phyloP scores from a whole-genome alignment of 2,888 invertebrate species.

The Balanococcus diminutus region DNA sequence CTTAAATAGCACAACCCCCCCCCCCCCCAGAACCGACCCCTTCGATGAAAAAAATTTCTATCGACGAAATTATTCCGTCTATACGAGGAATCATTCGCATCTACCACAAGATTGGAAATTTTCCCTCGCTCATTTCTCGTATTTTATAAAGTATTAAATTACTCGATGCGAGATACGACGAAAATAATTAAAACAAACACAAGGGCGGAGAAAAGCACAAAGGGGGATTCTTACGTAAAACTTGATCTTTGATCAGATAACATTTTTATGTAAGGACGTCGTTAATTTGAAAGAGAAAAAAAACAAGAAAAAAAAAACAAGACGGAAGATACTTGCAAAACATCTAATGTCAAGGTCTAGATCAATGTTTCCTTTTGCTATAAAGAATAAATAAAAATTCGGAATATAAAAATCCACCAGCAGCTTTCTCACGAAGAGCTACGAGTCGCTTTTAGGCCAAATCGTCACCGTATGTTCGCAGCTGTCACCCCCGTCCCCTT shows the following conservation, averaged over 20 bases:
- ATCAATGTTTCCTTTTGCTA: background rate
- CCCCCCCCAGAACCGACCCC: background rate
- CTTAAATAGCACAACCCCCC: background rate
- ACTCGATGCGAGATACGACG: background rate
- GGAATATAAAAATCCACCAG: no score
- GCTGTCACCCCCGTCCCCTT: no score
- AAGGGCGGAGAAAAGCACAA: background rate
- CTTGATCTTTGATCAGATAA: background rate
- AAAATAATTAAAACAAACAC: background rate
- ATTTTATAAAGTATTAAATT: background rate
- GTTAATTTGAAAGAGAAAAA: background rate
- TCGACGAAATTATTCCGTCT: background rate
- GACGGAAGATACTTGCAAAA: background rate
- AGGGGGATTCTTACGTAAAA: background rate
- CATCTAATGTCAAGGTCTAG: background rate
- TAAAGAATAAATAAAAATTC: no score
- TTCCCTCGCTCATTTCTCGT: background rate
- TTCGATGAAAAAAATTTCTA: background rate
- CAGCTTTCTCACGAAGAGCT: no score
- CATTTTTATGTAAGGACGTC: background rate
- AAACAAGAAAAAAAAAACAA: background rate
- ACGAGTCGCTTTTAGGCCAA: no score
- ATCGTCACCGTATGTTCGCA: background rate
- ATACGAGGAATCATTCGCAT: background rate
- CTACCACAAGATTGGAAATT: background rate